These are phyloP conservation scores for Sciurus vulgaris DNA, from an alignment of 2,797 vertebrate genomes.

Conservation along the genomic window DNA sequence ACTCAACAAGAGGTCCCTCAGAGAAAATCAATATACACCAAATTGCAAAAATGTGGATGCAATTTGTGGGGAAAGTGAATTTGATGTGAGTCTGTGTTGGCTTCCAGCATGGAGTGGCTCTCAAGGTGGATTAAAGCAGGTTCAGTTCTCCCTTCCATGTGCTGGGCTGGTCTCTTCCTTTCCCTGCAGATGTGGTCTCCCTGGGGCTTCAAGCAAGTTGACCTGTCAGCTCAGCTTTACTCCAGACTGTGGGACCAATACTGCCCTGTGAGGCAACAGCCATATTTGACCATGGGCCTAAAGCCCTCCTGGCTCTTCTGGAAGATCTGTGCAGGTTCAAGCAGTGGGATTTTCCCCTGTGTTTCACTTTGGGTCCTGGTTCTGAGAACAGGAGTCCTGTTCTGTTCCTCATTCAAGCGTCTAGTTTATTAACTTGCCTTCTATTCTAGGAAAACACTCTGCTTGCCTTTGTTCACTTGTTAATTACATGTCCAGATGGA, in stretches of 20 bases:
- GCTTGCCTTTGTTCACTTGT: neutral
- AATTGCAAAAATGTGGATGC: constrained; percentile 79
- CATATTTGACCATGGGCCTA: neutral
- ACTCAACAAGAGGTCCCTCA: constrained; percentile 76
- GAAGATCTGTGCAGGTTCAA: neutral
- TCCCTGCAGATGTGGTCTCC: neutral
- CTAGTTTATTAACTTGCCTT: neutral
- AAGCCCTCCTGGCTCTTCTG: neutral
- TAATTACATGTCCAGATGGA: neutral
- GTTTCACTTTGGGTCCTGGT: neutral
- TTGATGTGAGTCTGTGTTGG: constrained; percentile 59
- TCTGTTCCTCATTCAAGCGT: neutral
- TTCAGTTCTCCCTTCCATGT: neutral
- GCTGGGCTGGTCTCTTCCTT: neutral
- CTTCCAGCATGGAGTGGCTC: constrained; percentile 55
- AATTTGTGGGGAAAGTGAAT: constrained; percentile 77
- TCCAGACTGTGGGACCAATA: neutral
- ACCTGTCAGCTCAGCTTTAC: neutral
- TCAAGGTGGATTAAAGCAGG: constrained; percentile 45
- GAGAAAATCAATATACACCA: constrained; percentile 81
- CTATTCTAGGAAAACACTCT: neutral
- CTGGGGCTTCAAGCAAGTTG: neutral
- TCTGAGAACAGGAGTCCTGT: neutral
- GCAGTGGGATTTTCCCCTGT: neutral
- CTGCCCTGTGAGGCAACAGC: neutral